phyloP scores from a whole-genome alignment of 2,797 vertebrate species.

The Malurus splendens region DNA sequence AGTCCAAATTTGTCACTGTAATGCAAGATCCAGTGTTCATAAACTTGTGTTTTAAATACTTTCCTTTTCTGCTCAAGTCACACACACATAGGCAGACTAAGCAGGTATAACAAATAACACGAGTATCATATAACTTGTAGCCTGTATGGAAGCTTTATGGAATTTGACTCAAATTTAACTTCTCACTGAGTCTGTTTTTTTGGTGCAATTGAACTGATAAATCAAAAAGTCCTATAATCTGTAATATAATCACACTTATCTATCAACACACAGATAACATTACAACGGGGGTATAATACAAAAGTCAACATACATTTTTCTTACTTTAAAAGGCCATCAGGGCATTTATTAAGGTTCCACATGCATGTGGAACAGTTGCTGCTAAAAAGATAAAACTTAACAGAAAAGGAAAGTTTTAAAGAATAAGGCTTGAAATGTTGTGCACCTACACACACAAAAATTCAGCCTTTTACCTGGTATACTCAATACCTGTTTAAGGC shows the following conservation, averaged over 20 bases:
- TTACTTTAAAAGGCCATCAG: background rate
- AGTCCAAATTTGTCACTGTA: background rate
- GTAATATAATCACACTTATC: background rate
- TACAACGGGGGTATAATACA: background rate
- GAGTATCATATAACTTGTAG: background rate
- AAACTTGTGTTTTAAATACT: background rate
- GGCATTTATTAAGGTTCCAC: background rate
- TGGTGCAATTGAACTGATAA: background rate
- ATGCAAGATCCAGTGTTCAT: background rate
- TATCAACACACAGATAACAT: background rate
- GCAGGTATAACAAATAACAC: background rate
- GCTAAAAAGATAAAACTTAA: background rate
- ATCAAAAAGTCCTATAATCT: background rate
- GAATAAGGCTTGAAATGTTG: background rate
- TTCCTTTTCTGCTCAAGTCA: background rate
- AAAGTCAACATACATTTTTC: background rate
- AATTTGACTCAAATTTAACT: background rate
- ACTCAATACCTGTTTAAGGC: background rate
- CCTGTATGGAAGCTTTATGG: background rate
- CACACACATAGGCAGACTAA: background rate
- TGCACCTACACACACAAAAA: background rate
- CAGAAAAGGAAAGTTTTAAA: slow-evolving; percentile 9
- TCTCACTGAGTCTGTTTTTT: background rate
- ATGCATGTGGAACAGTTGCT: background rate
- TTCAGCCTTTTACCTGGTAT: background rate